These are phyloP conservation scores for Akabosia matsudoensis DNA, from an alignment of 1,140 invertebrate genomes.

Conservation along the genomic window DNA sequence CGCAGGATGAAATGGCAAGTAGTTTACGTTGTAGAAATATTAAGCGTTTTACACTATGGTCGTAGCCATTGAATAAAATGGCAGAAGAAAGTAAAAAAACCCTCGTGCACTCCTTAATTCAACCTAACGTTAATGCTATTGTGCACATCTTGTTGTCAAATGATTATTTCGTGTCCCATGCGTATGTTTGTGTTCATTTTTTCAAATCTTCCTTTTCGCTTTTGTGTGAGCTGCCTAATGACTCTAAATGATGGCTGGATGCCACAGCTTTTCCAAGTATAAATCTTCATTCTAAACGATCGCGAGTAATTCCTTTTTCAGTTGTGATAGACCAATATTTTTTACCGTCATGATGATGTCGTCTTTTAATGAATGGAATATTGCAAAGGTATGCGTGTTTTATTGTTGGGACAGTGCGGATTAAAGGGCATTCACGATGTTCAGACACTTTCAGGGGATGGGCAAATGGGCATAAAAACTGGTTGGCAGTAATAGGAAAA, in stretches of 20 bases:
- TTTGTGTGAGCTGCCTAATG: conserved; percentile 6
- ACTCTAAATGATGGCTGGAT: conserved; percentile 21
- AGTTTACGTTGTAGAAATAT: too few species aligned
- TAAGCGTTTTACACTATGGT: too few species aligned
- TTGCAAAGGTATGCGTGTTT: neutral
- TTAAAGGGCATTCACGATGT: neutral
- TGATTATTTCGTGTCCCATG: neutral
- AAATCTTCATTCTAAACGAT: conserved; percentile 10
- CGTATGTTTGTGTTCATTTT: neutral
- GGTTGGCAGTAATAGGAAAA: neutral
- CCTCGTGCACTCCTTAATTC: neutral
- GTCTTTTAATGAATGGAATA: neutral
- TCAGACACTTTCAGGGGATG: neutral
- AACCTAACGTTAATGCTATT: neutral
- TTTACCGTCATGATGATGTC: neutral
- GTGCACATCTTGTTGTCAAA: neutral
- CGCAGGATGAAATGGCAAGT: neutral
- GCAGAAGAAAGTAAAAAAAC: too few species aligned
- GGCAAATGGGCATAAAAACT: conserved; percentile 9
- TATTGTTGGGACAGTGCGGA: neutral
- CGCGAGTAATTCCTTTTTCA: conserved; percentile 21
- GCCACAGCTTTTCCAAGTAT: conserved; percentile 16
- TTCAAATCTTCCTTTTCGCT: neutral
- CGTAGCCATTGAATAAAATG: too few species aligned
- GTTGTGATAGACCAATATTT: neutral